A percentile compares a stretch with the other conserved stretches of the same genome.
phyloP scores from a whole-genome alignment of 2,888 invertebrate genomes.

The Herminia tarsipennalis region DNA sequence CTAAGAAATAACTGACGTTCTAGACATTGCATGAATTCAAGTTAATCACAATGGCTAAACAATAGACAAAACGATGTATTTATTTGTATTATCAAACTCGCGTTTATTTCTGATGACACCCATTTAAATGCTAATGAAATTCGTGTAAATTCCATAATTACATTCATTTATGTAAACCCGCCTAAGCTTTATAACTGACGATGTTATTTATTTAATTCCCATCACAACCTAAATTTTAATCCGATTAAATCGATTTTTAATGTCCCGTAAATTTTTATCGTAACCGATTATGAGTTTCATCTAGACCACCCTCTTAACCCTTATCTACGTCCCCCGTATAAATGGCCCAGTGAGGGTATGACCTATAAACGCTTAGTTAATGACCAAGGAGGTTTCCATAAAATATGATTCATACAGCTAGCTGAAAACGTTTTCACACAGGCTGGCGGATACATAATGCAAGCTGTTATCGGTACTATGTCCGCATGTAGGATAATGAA shows the following conservation, averaged over 20 bases:
- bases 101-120: too few relatives aligned
- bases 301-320: constrained; percentile 13
- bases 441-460: constrained; percentile 47
- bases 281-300: constrained; percentile 17
- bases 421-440: constrained; percentile 40
- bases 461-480: constrained; percentile 50
- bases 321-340: constrained; percentile 28
- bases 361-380: constrained; percentile 49
- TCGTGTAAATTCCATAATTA: background rate
- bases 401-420: constrained; percentile 44
- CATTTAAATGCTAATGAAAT: background rate
- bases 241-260: too few relatives aligned
- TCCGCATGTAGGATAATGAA: constrained; percentile 51
- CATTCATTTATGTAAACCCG: too few relatives aligned
- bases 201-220: too few relatives aligned
- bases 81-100: background rate
- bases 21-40: too few relatives aligned
- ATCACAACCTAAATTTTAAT: too few relatives aligned
- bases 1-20: too few relatives aligned
- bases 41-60: background rate
- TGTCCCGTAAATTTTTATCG: constrained; percentile 24
- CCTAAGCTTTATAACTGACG: too few relatives aligned
- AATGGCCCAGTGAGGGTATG: constrained; percentile 35
- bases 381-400: constrained; percentile 41
- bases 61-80: background rate